Base-by-base conservation (phyloP, 2,797 vertebrate species). In the Spea hammondii region DNA sequence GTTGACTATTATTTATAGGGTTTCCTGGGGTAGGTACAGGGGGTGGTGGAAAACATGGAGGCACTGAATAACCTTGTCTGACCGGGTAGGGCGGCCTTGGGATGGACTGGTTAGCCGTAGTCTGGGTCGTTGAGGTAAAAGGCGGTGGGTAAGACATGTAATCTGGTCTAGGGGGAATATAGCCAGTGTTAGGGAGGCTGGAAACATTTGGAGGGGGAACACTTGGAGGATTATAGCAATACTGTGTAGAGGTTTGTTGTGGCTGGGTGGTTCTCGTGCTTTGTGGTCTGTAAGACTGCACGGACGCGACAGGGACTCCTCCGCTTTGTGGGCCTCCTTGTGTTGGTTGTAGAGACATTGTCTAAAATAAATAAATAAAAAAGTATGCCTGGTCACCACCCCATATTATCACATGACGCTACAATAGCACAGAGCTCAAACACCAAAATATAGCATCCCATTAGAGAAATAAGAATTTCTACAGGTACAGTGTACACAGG, bases 301-400 rank as follows among this genome's bases (percentile, higher is more conserved):
- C 55, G 4, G 95, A 88, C 13, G 92, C 85, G 65, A 92, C 91
- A 3, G 92, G 89, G 51, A 93, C 90, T n/a, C 92, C 90, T 66
- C 95, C 92, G 50, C 92, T 92, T 72, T 95, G 91, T 4, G 92
- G 90, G 79, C 94, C 93, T 14, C 93, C 95, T 73, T 94, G 92
- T 74, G 95, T 95, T 12, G 93, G 89, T 82, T 96, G 94, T 88
- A 95, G 97, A 8, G 97, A 96, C 97, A 99, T 98, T 82, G 83
- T 83, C 65, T 86, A 87, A 84, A 88, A 88, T 80, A 83, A 76
- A 0, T 3, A 79, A 44, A 82, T 72, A 84, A 79, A 83, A 83
- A 11, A 59, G 5, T 53, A 59, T 11, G 32, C 32, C 32, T 32
- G 32, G 32, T 32, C 32, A 32, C 32, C 32, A 32, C 32, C 2